Evolutionary conservation across 1,140 invertebrate genomes (phyloP).

Genomic region (Drosophila orosa): DNA sequence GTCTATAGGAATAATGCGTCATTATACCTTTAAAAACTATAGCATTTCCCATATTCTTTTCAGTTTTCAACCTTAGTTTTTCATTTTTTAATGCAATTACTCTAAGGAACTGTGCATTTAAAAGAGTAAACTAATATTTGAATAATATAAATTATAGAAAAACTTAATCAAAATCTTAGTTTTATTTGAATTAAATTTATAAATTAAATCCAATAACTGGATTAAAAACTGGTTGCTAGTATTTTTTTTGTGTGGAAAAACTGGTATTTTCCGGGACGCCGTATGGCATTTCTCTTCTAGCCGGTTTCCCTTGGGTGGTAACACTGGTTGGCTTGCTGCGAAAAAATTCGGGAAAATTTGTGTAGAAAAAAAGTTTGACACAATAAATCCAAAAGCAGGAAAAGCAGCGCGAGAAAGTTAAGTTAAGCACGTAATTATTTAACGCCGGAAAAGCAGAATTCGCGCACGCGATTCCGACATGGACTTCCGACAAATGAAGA

Average conservation of each 20-base stretch:
- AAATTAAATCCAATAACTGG: neutral
- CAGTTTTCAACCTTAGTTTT: neutral
- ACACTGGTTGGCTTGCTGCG: constrained; percentile 31
- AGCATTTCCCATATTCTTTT: neutral
- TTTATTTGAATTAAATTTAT: neutral
- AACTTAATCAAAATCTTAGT: neutral
- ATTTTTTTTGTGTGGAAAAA: neutral
- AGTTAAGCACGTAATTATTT: neutral
- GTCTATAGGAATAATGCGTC: neutral
- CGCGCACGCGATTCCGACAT: constrained; percentile 12
- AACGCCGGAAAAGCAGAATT: constrained; percentile 6
- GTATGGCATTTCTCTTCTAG: constrained; percentile 9
- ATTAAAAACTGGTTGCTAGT: neutral
- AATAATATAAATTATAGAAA: neutral
- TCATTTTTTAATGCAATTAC: neutral
- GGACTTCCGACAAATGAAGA: constrained; percentile 49
- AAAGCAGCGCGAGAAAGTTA: neutral
- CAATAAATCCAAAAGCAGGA: neutral
- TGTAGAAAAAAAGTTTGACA: neutral
- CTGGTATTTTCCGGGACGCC: neutral
- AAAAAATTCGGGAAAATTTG: constrained; percentile 30
- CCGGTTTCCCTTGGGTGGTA: constrained; percentile 33
- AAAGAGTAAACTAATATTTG: neutral
- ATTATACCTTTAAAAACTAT: neutral
- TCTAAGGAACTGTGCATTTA: too few species aligned